Evolutionary conservation across 2,113 vertebrate species (phyloP), one percentile per base, ranked within the genome.

Genomic region (Empidonax traillii): DNA sequence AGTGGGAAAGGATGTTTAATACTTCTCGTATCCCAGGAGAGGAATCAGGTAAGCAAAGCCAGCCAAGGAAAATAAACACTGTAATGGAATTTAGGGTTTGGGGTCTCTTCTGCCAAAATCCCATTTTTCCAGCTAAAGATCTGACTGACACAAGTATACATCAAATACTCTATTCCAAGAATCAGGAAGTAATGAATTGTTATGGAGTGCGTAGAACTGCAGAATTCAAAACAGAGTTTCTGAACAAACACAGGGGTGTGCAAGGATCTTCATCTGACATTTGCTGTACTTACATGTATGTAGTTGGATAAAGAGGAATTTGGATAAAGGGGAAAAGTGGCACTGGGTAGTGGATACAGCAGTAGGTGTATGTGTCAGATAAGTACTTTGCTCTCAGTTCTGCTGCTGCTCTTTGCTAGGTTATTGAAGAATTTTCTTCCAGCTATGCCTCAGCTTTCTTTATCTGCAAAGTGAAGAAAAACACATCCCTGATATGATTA

Each of bases 1-100:
- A 99, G 98, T 99, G 99, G 98, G 99, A 99, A 96, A 97, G 97
- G 67, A 98, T 99, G 98, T 99, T 99, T 97, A 99, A 99, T 93
- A 99, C 99, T 31, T 99, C 97, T 93, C 98, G 99, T 81, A 98
- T 99, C 91, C 99, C 99, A 3, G 99, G 99, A 96, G 98, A 98
- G 97, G 99, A 99, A 75, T 98, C 99, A 98, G 99, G 99, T 99
- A 98, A 98, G 98, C 78, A 76, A 46, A 15, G 31, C 16, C 67
- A 86, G 28, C 35, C 59, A 46, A 56, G 44, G 25, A 68, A 22
- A 47, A 44, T 27, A 37, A 94, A 51, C 18, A 39, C 33, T 18
- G n/a, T 25, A 33, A 41, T 35, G 15, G 31, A 78, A 35, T 80
- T 81, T 30, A 43, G 59, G 19, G 37, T 81, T 30, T 6, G 13